Conservation (phyloP, 2,113 vertebrate genomes). For the Arizona elegans region DNA sequence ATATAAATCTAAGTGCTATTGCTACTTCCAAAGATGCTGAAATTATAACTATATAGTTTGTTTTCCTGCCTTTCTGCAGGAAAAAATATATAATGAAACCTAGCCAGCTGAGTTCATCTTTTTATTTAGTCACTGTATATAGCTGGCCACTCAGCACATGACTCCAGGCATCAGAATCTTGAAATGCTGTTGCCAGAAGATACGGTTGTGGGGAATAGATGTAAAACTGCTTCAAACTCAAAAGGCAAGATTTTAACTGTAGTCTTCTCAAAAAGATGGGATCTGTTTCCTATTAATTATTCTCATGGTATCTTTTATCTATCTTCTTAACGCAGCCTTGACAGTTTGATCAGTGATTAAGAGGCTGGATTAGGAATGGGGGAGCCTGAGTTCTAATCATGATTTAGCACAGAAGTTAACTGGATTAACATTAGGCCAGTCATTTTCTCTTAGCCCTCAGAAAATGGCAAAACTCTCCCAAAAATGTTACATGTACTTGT, state of each 20-base stretch:
- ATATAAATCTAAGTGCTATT: no score
- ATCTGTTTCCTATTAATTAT: slow-evolving; percentile 12
- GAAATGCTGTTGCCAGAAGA: neutral
- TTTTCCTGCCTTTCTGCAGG: neutral
- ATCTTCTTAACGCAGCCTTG: slow-evolving; percentile 9
- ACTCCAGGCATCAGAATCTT: neutral
- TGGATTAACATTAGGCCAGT: neutral
- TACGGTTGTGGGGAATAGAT: neutral
- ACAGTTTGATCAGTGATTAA: neutral
- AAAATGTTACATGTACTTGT: neutral
- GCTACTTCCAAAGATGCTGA: slow-evolving; percentile 4
- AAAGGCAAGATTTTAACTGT: slow-evolving; percentile 41
- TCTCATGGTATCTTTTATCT: neutral
- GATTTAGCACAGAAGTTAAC: neutral
- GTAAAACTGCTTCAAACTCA: neutral
- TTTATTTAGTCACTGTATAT: neutral
- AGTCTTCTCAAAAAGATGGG: slow-evolving; percentile 47
- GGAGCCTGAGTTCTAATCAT: neutral
- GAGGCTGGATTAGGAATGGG: neutral
- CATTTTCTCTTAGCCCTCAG: slow-evolving; percentile 15
- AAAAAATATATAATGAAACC: slow-evolving; percentile 10
- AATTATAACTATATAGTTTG: slow-evolving; percentile 6
- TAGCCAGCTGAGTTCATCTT: neutral
- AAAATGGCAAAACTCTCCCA: slow-evolving; percentile 30
- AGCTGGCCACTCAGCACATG: neutral